Evolutionary conservation across 2,888 invertebrate species (phyloP).

Genomic region (Polydrusus pterygomalis): DNA sequence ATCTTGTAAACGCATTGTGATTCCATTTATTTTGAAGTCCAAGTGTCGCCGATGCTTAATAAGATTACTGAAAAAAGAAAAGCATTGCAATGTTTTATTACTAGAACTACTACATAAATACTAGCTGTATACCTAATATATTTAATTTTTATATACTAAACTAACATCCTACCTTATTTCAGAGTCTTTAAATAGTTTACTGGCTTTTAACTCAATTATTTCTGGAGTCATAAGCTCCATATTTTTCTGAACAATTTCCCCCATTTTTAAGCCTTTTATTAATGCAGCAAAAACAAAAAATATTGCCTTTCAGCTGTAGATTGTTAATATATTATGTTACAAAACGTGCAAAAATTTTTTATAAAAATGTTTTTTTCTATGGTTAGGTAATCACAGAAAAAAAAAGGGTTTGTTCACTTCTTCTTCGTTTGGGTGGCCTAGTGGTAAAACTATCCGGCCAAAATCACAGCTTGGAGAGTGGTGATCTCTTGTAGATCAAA

Average conservation of each 20-base stretch:
- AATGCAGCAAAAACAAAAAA: not conserved
- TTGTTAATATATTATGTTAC: too few species aligned
- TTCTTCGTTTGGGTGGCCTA: too few species aligned
- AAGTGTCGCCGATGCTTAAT: slow-evolving; percentile 35
- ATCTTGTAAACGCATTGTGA: slow-evolving; percentile 26
- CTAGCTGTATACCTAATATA: not conserved
- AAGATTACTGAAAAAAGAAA: slow-evolving; percentile 17
- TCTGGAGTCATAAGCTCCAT: slow-evolving; percentile 46
- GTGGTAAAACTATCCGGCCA: too few species aligned
- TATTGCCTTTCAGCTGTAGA: not conserved
- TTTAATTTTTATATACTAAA: not conserved
- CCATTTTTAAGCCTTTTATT: slow-evolving; percentile 27
- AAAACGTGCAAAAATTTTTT: too few species aligned
- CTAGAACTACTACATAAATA: too few species aligned
- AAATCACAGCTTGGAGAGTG: too few species aligned
- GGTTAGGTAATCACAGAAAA: not conserved
- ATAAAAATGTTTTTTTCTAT: too few species aligned
- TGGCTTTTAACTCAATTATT: slow-evolving; percentile 34
- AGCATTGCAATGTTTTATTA: too few species aligned
- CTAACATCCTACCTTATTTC: slow-evolving; percentile 32
- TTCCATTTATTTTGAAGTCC: slow-evolving; percentile 36
- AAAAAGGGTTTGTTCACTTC: too few species aligned
- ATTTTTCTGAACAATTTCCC: slow-evolving; percentile 33
- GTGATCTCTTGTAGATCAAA: too few species aligned
- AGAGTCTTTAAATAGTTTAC: slow-evolving; percentile 32